phyloP scores from a whole-genome alignment of 2,888 invertebrate genomes.

The Globia sparganii region DNA sequence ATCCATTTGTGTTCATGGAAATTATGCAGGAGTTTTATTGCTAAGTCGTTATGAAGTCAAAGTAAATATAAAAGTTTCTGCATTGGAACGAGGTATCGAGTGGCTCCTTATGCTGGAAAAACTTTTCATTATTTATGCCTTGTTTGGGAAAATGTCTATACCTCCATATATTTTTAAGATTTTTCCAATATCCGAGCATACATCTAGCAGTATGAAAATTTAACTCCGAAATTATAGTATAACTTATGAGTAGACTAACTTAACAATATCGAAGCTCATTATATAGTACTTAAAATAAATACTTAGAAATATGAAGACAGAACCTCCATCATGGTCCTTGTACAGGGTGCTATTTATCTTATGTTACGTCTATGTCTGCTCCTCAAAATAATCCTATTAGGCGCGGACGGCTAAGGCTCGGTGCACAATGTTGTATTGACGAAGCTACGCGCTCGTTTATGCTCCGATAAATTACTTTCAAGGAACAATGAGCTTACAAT shows the following conservation, averaged over 20 bases:
- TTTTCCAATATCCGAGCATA: background rate
- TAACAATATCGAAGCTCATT: background rate
- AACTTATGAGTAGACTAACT: background rate
- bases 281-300: background rate
- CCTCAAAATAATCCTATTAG: slow-evolving; percentile 59
- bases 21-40: slow-evolving; percentile 53
- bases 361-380: slow-evolving; percentile 30
- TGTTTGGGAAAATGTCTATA: background rate
- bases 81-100: slow-evolving; percentile 33
- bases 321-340: background rate
- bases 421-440: slow-evolving; percentile 13
- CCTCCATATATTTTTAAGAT: background rate
- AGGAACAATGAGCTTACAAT: slow-evolving; percentile 18
- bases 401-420: slow-evolving; percentile 17
- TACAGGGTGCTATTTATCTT: slow-evolving; percentile 36
- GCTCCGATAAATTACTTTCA: slow-evolving; percentile 23
- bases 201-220: background rate
- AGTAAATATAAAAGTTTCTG: slow-evolving; percentile 50
- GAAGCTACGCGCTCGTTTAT: background rate
- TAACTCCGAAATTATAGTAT: background rate
- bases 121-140: slow-evolving; percentile 28
- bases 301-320: background rate
- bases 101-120: slow-evolving; percentile 11
- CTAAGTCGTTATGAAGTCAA: slow-evolving; percentile 41
- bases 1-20: slow-evolving; percentile 57